Percentiles rank a stretch among this genome's conserved stretches.
Evolutionary conservation across 2,797 vertebrate species (phyloP).

Genomic region (Mormyrus proboscirostris): DNA sequence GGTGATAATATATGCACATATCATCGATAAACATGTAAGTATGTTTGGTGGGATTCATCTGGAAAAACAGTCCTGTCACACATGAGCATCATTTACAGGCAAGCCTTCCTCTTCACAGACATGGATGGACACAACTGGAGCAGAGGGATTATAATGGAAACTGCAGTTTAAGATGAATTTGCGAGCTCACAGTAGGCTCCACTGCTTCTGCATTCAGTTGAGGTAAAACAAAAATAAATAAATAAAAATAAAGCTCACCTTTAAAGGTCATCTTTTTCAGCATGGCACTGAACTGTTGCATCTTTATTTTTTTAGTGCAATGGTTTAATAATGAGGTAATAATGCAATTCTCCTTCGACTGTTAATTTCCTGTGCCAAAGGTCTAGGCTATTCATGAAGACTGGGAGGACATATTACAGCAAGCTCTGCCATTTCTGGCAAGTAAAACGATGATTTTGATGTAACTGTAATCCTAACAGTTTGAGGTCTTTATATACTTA

Average conservation of each 20-base stretch:
- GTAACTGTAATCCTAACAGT: background rate
- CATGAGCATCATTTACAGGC: background rate
- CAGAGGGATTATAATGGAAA: background rate
- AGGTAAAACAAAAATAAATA: constrained; percentile 22
- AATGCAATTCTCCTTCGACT: constrained; percentile 26
- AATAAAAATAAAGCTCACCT: constrained; percentile 52
- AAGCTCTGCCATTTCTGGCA: background rate
- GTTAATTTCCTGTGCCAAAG: background rate
- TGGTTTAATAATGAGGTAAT: constrained; percentile 62
- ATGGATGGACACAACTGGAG: background rate
- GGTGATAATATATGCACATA: background rate
- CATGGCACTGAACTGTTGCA: constrained; percentile 51
- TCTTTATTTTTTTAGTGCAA: constrained; percentile 64
- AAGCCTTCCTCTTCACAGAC: background rate
- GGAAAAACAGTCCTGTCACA: background rate
- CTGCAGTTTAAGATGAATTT: constrained; percentile 64
- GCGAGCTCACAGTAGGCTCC: constrained; percentile 71
- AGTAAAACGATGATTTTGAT: background rate
- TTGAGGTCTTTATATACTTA: background rate
- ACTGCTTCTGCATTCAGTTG: constrained; percentile 68
- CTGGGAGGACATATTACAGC: background rate
- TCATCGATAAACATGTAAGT: background rate
- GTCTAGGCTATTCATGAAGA: background rate
- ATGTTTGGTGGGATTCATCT: background rate
- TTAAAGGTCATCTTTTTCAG: constrained; percentile 65